phyloP scores from a whole-genome alignment of 92 coral and sea anemone genomes.

The Scolanthus callimorphus region DNA sequence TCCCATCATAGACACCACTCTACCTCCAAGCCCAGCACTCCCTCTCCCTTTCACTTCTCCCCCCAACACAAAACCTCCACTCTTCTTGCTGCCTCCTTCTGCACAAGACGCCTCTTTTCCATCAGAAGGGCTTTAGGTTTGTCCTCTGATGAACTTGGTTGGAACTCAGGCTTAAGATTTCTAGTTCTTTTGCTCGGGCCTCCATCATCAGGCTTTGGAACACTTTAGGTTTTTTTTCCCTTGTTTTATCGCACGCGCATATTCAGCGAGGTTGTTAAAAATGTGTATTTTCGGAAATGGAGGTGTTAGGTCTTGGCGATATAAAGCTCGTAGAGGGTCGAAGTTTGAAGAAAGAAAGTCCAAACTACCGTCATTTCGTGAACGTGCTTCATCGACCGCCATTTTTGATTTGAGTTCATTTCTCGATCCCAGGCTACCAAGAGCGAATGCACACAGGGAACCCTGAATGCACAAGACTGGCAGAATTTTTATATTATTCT shows the following conservation, averaged over 20 bases:
- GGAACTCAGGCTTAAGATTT: slow-evolving; percentile 72
- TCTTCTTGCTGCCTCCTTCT: slow-evolving; percentile 6
- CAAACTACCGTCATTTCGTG: slow-evolving; percentile 29
- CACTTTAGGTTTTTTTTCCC: slow-evolving; percentile 47
- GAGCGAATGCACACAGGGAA: no score
- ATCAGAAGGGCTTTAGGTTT: slow-evolving; percentile 13
- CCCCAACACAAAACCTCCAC: slow-evolving; percentile 2
- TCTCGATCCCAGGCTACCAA: not conserved
- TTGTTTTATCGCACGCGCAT: slow-evolving; percentile 73
- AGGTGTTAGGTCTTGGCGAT: slow-evolving; percentile 58
- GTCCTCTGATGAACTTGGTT: slow-evolving; percentile 33
- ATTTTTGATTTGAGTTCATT: slow-evolving; percentile 24
- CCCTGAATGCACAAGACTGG: no score
- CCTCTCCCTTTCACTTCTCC: slow-evolving; percentile 1
- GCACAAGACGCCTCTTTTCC: slow-evolving; percentile 24
- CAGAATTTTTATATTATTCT: no score
- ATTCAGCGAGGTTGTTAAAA: slow-evolving; percentile 84
- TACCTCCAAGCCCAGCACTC: slow-evolving; percentile 12
- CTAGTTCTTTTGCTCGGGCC: slow-evolving; percentile 44
- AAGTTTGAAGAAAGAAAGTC: slow-evolving; percentile 77
- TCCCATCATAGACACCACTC: slow-evolving; percentile 5
- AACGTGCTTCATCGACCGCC: slow-evolving; percentile 46
- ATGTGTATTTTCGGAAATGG: slow-evolving; percentile 83
- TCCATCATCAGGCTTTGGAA: not conserved
- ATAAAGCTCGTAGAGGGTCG: slow-evolving; percentile 82